Conservation (phyloP, 2,113 vertebrate species). For the Coptodon bakossiorum region DNA sequence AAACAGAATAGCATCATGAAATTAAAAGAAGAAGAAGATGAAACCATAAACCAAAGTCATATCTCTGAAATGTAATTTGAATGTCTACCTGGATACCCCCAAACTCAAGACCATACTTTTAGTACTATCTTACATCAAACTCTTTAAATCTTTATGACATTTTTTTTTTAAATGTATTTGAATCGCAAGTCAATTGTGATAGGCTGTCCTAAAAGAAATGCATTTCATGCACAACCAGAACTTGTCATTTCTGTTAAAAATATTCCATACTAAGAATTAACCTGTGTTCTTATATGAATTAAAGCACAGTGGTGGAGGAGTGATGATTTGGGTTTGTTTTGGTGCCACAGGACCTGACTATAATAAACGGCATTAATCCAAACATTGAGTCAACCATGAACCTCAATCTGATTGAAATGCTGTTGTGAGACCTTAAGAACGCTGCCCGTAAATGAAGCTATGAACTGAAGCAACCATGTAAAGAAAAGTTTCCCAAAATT, state of each 20-base stretch:
- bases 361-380: neutral
- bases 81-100: neutral
- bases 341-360: neutral
- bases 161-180: neutral
- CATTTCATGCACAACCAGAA: neutral
- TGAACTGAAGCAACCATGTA: neutral
- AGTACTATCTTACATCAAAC: neutral
- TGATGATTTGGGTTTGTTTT: neutral
- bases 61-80: neutral
- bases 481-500: neutral
- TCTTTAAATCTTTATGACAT: neutral
- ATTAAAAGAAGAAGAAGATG: neutral
- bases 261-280: neutral
- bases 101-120: neutral
- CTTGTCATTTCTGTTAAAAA: neutral
- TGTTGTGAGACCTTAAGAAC: neutral
- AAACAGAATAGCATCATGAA: neutral
- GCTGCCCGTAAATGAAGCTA: neutral
- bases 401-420: neutral
- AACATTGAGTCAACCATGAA: neutral
- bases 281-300: neutral
- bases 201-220: neutral
- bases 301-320: neutral
- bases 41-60: neutral
- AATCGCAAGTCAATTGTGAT: neutral